Evolutionary conservation across 2,797 vertebrate species (phyloP).

Genomic region (Phalanger gymnotis): DNA sequence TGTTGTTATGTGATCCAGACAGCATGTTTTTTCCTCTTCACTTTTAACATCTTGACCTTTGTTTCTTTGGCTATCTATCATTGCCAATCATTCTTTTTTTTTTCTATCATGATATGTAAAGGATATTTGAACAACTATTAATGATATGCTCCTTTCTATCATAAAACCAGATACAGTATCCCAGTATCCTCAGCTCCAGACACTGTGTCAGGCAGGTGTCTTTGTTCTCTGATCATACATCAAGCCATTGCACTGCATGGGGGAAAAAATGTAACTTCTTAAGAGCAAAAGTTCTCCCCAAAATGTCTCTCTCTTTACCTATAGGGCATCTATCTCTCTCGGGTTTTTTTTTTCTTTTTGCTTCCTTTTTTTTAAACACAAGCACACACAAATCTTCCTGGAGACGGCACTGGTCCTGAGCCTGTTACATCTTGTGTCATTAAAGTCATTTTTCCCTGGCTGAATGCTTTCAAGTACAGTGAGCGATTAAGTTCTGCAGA

Average conservation of each 20-base stretch:
- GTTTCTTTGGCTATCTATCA: slow-evolving; percentile 40
- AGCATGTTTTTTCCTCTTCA: slow-evolving; percentile 22
- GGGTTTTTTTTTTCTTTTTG: not conserved
- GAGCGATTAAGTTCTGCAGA: slow-evolving; percentile 73
- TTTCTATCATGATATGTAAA: slow-evolving; percentile 60
- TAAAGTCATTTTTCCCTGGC: slow-evolving; percentile 75
- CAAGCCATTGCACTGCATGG: slow-evolving; percentile 63
- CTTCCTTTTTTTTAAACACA: slow-evolving; percentile 54
- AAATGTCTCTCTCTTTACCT: slow-evolving; percentile 65
- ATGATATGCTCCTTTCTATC: slow-evolving; percentile 67
- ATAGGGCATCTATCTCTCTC: slow-evolving; percentile 58
- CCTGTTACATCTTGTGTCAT: slow-evolving; percentile 32
- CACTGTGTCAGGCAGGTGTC: slow-evolving; percentile 71
- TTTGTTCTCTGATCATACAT: slow-evolving; percentile 67
- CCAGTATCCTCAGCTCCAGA: slow-evolving; percentile 57
- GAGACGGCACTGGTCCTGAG: slow-evolving; percentile 58
- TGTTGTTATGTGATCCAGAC: slow-evolving; percentile 41
- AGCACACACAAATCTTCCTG: slow-evolving; percentile 55
- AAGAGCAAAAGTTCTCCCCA: slow-evolving; percentile 68
- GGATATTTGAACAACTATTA: slow-evolving; percentile 68
- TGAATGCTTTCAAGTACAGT: slow-evolving; percentile 64
- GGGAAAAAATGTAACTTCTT: slow-evolving; percentile 8
- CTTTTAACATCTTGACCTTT: slow-evolving; percentile 31
- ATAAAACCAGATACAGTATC: slow-evolving; percentile 41
- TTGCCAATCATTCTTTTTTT: slow-evolving; percentile 25